These are phyloP conservation scores for Vidua macroura DNA, from an alignment of 2,113 vertebrate genomes.

Conservation along the genomic window DNA sequence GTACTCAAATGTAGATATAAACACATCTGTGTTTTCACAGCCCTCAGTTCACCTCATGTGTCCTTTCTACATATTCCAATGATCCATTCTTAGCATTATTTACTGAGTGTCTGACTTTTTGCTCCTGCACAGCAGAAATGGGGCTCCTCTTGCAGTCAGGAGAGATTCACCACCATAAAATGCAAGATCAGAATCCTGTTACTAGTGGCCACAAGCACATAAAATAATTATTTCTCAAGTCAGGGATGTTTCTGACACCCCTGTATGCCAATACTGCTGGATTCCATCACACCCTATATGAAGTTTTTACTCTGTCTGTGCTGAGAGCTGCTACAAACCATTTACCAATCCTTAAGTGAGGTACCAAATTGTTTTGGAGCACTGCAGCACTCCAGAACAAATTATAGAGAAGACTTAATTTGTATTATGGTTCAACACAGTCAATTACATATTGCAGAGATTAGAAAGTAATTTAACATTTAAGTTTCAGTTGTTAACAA, in stretches of 20 bases:
- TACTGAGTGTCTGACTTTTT: neutral
- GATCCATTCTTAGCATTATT: neutral
- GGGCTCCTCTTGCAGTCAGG: neutral
- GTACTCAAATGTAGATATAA: neutral
- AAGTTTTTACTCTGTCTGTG: constrained; percentile 20
- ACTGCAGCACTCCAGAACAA: constrained; percentile 65
- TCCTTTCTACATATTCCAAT: neutral
- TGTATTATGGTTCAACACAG: constrained; percentile 72
- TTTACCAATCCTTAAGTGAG: constrained; percentile 68
- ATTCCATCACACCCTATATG: neutral
- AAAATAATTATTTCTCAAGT: neutral
- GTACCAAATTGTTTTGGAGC: constrained; percentile 74
- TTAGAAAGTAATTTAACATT: constrained; percentile 73
- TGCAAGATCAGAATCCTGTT: neutral
- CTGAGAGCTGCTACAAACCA: constrained; percentile 53
- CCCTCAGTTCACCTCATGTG: neutral
- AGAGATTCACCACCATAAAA: neutral
- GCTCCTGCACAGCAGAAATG: neutral
- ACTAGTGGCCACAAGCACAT: neutral
- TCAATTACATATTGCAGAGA: constrained; percentile 75
- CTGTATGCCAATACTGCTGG: neutral
- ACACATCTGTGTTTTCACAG: neutral
- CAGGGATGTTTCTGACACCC: neutral
- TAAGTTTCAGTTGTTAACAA: constrained; percentile 63
- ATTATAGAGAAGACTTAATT: constrained; percentile 75